Base-by-base conservation (phyloP, 2,797 vertebrate species). In the Echiichthys vipera region DNA sequence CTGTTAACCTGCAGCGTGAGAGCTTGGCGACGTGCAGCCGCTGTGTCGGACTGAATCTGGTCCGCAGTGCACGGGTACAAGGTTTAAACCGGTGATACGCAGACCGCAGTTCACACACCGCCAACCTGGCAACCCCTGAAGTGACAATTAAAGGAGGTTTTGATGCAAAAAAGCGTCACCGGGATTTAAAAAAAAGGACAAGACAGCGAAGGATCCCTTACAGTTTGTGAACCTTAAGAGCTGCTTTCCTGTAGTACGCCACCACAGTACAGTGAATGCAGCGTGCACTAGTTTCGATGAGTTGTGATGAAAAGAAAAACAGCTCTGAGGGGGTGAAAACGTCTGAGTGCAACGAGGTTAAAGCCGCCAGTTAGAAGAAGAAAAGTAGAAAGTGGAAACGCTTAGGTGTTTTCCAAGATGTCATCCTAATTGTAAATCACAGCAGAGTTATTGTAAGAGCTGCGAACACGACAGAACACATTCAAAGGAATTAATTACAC, bases 191-290 rank as follows among this genome's bases (percentile, higher is more conserved):
- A 22, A 63, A 74, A 54, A 22, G 43, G 7, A 32, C 22, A 58
- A 37, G 39, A n/a, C 14, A 10, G 36, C 17, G 7, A 79, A 64
- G 65, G 39, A 70, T 25, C 40, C 18, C 25, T 32, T 5, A 14
- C 53, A 74, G 79, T 64, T 59, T 69, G 65, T 34, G 63, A 74
- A 40, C 46, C 59, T 47, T 36, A 63, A 42, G 18, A 24, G 63
- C 54, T 54, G 67, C 78, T 85, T 92, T 93, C 92, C 92, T 91
- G 91, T 63, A 57, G 47, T 74, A 78, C 75, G 62, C 79, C 57
- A 78, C 79, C 42, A 69, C 54, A 17, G 34, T 74, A 87, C 86
- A 77, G 80, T 85, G 58, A 80, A 88, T 8, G 84, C 73, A 47
- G 43, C 34, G 12, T 70, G 84, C 71, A 53, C 68, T 67, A 69